Evolutionary conservation across 2,888 invertebrate species (phyloP), one percentile per base, ranked within the genome.

Genomic region (Perithous albicinctus): DNA sequence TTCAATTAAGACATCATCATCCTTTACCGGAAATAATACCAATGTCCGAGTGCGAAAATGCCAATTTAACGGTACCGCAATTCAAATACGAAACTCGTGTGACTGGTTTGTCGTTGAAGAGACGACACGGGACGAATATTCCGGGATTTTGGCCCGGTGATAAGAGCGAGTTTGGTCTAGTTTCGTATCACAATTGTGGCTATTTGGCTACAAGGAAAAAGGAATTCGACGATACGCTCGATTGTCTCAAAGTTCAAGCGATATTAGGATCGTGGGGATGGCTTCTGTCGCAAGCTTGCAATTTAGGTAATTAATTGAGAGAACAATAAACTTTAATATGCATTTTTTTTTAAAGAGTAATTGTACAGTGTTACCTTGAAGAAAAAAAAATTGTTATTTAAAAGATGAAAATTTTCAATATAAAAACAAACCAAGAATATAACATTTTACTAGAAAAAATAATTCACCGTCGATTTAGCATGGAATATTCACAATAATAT

Each of bases 81-180:
- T 95, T 94, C 84, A 92, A 94, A 59, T 94, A 94, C 89, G 94
- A 95, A 89, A 96, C 97, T 0, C 93, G 94, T 85, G 93, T 93
- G 72, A 89, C 95, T 70, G 96, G 96, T 5, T 95, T 95, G 32
- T 1, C 8, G 0, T 0, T 59, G 32, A 15, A 59, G 61, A 91
- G 94, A 87, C 93, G 95, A 84, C 96, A 95, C 93, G 96, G 95
- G 2, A 95, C 96, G 20, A 96, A 95, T 92, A 94, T 97, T 87
- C 97, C 97, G 90, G 97, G 97, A 20, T 96, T 95, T 92, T 98
- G 98, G 98, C 96, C 97, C 18, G 97, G 97, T 10, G 97, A 97
- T 89, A 89, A 92, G 51, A 94, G 95, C 90, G 96, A 96, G 91
- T 98, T 96, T 93, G 97, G 97, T 0, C 90, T 96, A 7, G 84